Percentiles rank a stretch among this genome's conserved stretches.
Conservation (phyloP, 2,113 vertebrate genomes). For the Cyanoliseus patagonus region DNA sequence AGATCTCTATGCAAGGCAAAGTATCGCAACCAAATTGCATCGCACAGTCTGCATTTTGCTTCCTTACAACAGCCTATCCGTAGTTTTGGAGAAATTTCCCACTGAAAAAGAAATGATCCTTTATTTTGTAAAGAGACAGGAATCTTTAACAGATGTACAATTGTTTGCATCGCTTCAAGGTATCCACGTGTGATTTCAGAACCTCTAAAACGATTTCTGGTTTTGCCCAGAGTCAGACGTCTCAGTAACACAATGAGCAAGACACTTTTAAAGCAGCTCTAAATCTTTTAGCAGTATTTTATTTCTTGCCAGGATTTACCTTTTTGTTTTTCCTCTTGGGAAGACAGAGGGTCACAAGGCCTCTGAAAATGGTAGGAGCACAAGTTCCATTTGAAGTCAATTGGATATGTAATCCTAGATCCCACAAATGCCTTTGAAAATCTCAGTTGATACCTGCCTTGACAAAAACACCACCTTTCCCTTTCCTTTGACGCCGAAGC, state of each 20-base stretch:
- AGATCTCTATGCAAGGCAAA: not conserved
- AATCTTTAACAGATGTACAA: not conserved
- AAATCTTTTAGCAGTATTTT: not conserved
- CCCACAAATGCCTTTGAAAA: not conserved
- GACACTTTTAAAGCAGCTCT: not conserved
- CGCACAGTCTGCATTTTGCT: not conserved
- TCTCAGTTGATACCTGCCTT: not conserved
- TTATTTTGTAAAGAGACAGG: not conserved
- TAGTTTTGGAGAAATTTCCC: not conserved
- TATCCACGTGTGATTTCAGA: not conserved
- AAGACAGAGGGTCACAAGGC: not conserved
- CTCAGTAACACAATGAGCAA: not conserved
- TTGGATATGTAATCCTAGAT: constrained; percentile 46
- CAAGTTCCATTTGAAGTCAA: constrained; percentile 9
- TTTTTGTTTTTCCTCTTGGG: not conserved
- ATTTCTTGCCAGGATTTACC: not conserved
- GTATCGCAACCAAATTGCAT: not conserved
- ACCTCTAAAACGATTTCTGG: not conserved
- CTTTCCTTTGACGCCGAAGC: not conserved
- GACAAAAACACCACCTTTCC: constrained; percentile 12
- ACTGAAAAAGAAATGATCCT: not conserved
- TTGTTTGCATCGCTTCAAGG: not conserved
- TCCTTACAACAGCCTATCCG: not conserved
- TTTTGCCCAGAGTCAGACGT: constrained; percentile 18
- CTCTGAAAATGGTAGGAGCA: not conserved